Base-by-base conservation (phyloP, 2,797 vertebrate genomes). In the Sebastes iracundus region DNA sequence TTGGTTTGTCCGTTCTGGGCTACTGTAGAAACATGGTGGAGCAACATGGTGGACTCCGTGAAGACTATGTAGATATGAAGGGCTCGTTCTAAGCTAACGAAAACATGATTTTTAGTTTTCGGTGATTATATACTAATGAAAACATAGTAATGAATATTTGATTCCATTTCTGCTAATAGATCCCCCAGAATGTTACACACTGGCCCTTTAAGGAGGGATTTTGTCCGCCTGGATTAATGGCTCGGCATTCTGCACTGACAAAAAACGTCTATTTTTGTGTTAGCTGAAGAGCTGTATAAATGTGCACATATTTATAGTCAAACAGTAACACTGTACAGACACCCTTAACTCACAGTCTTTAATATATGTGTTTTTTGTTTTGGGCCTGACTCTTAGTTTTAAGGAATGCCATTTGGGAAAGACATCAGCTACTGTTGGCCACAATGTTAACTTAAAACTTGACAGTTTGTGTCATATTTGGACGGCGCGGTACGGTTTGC, bases 401-500 rank as follows among this genome's bases (percentile, higher is more conserved):
- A 73, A 78, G 38, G 33, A 75, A 81, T 23, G 33, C 27, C 33
- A 74, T 75, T 81, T 82, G 59, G 59, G 58, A 81, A 80, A 87
- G 61, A 58, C 65, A 86, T 81, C 83, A 79, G 69, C 69, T 75
- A 72, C 64, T 61, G 32, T 67, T 4, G 20, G 65, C 60, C 16
- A 2, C 83, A 75, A 35, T 53, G 53, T 82, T 62, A 59, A 49
- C 67, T 73, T 65, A 30, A 83, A 87, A 66, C 65, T 64, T 86
- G 81, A 89, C 80, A 73, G 75, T 67, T 83, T 28, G 49, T 46
- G 49, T 84, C 84, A 87, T 72, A 72, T 74, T 81, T 80, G 79
- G 76, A 88, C 70, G 73, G 55, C 30, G 49, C 4, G 5, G 28
- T 62, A 18, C 8, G 9, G 13, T 33, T 27, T 67, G 42, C 42